These are phyloP conservation scores for Drosophila pruinosa DNA, from an alignment of 1,140 invertebrate species.

Conservation along the genomic window DNA sequence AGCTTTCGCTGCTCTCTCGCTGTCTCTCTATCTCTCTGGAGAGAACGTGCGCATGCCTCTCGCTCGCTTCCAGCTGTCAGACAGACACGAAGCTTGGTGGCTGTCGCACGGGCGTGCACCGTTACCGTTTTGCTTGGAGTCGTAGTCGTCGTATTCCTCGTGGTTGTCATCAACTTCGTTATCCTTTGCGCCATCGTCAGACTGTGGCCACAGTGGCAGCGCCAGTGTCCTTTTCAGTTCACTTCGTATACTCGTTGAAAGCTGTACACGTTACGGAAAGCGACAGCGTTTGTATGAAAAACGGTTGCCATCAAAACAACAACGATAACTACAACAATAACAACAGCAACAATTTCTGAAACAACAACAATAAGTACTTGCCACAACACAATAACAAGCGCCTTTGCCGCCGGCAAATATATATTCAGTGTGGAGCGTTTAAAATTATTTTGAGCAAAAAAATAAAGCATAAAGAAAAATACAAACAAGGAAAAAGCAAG, in stretches of 20 bases:
- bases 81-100: conserved; percentile 34
- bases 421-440: background rate
- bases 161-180: conserved; percentile 23
- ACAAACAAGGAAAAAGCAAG: background rate
- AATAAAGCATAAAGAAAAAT: background rate
- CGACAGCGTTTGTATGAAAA: conserved; percentile 26
- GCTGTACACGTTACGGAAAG: conserved; percentile 72
- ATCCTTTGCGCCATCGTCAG: conserved; percentile 10
- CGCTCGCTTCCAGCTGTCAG: conserved; percentile 57
- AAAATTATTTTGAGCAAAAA: conserved; percentile 15
- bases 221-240: conserved; percentile 58
- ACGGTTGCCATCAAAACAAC: conserved; percentile 4
- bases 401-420: conserved; percentile 16
- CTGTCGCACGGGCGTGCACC: conserved; percentile 42
- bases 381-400: conserved; percentile 24
- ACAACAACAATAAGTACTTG: conserved; percentile 4
- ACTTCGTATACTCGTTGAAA: conserved; percentile 78
- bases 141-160: background rate
- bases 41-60: conserved; percentile 28
- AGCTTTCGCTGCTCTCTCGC: background rate
- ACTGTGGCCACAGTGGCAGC: conserved; percentile 10
- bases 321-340: conserved; percentile 35
- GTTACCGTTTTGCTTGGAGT: background rate
- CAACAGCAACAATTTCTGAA: conserved; percentile 34
- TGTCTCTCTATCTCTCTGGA: background rate